Conservation (phyloP, 2,888 invertebrate species). For the Stenotaenia linearis region DNA sequence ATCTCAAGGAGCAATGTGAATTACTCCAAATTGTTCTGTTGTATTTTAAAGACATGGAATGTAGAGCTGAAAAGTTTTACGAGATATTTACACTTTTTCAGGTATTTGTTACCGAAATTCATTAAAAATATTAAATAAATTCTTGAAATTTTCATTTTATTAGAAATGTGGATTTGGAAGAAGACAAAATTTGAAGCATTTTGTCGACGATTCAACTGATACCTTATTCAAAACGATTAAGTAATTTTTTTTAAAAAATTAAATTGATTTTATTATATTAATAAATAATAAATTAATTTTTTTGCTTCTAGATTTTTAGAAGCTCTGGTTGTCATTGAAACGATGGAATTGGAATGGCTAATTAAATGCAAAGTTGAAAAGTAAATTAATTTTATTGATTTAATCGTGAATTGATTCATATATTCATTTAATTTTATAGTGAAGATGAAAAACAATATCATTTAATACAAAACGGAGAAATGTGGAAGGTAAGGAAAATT, state of each 20-base stretch:
- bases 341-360: conserved; percentile 44
- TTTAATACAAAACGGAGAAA: not conserved
- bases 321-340: conserved; percentile 44
- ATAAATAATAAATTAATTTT: not conserved
- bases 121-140: not conserved
- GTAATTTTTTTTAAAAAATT: not conserved
- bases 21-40: conserved; percentile 46
- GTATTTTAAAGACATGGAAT: conserved; percentile 45
- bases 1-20: conserved; percentile 48
- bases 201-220: conserved; percentile 41
- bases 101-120: conserved; percentile 39
- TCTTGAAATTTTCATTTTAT: not conserved
- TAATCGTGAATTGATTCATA: too few species aligned
- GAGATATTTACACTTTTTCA: conserved; percentile 44
- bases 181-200: conserved; percentile 44
- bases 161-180: conserved; percentile 46
- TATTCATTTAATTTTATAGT: too few species aligned
- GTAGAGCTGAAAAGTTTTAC: conserved; percentile 41
- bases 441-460: not conserved
- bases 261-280: not conserved
- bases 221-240: not conserved
- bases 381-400: conserved; percentile 35
- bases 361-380: conserved; percentile 40
- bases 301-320: conserved; percentile 43
- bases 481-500: conserved; percentile 27